phyloP scores from a whole-genome alignment of 1,140 invertebrate species.

The Pseudachorutes palmiensis region DNA sequence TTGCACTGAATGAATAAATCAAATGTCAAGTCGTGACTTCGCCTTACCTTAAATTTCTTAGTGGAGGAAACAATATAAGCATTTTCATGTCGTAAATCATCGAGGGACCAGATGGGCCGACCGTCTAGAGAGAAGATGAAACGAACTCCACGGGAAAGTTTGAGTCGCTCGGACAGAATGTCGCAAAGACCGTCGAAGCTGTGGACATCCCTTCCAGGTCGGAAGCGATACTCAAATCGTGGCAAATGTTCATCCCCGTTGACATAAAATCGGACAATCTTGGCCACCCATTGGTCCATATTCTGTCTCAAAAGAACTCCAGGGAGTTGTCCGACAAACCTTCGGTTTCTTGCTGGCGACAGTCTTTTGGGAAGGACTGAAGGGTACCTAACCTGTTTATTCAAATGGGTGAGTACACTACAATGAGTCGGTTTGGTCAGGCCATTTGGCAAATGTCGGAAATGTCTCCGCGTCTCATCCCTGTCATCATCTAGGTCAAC shows the following conservation, averaged over 20 bases:
- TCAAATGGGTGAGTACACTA: not conserved
- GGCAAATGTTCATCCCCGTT: slow-evolving; percentile 89
- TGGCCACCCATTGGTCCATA: slow-evolving; percentile 64
- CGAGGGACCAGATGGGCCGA: slow-evolving; percentile 66
- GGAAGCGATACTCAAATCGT: slow-evolving; percentile 79
- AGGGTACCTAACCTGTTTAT: slow-evolving; percentile 19
- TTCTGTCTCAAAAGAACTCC: slow-evolving; percentile 30
- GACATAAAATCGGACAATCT: slow-evolving; percentile 75
- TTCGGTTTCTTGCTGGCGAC: not conserved
- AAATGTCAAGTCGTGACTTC: not conserved
- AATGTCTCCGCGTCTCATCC: no score
- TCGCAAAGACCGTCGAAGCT: slow-evolving; percentile 76
- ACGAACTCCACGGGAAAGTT: slow-evolving; percentile 69
- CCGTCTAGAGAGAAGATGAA: slow-evolving; percentile 88
- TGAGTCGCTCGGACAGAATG: slow-evolving; percentile 66
- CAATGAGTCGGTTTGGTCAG: no score
- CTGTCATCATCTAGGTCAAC: slow-evolving; percentile 3
- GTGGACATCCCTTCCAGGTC: slow-evolving; percentile 75
- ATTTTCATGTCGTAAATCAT: slow-evolving; percentile 79
- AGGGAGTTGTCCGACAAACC: slow-evolving; percentile 13
- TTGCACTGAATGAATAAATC: no score
- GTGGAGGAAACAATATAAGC: slow-evolving; percentile 85
- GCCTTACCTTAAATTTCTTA: slow-evolving; percentile 78
- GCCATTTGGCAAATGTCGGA: no score
- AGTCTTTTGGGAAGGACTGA: slow-evolving; percentile 6